Evolutionary conservation across 2,888 invertebrate species (phyloP).

Genomic region (Heteromurus nitidus): DNA sequence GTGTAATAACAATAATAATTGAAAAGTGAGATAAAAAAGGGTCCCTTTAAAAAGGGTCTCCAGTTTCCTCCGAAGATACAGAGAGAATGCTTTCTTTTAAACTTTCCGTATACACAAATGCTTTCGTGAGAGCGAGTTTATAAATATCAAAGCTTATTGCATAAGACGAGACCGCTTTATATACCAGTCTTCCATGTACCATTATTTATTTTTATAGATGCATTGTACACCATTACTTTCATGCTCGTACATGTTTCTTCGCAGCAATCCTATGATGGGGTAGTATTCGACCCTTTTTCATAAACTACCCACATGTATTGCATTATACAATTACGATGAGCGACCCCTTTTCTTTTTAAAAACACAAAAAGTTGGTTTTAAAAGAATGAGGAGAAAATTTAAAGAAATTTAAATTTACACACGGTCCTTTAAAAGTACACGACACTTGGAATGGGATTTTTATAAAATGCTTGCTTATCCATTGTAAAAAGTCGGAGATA

Average conservation of each 20-base stretch:
- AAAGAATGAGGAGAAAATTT: slow-evolving; percentile 22
- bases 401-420: slow-evolving; percentile 22
- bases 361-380: slow-evolving; percentile 5
- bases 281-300: slow-evolving; percentile 9
- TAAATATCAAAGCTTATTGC: neutral
- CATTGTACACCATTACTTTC: neutral
- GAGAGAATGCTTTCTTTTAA: too few relatives aligned
- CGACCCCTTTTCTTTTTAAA: slow-evolving; percentile 35
- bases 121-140: neutral
- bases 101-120: neutral
- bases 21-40: slow-evolving; percentile 21
- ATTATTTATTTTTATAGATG: slow-evolving; percentile 28
- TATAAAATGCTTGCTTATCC: slow-evolving; percentile 17
- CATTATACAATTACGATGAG: too few relatives aligned
- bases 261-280: slow-evolving; percentile 30
- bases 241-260: neutral
- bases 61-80: neutral
- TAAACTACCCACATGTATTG: neutral
- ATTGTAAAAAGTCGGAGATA: neutral
- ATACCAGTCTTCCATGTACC: slow-evolving; percentile 4
- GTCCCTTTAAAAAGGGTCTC: slow-evolving; percentile 28
- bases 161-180: slow-evolving; percentile 26
- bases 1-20: neutral
- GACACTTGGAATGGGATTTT: slow-evolving; percentile 40
- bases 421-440: slow-evolving; percentile 39